phyloP scores from a whole-genome alignment of 2,888 invertebrate genomes.

The Dicyrtomina minuta region DNA sequence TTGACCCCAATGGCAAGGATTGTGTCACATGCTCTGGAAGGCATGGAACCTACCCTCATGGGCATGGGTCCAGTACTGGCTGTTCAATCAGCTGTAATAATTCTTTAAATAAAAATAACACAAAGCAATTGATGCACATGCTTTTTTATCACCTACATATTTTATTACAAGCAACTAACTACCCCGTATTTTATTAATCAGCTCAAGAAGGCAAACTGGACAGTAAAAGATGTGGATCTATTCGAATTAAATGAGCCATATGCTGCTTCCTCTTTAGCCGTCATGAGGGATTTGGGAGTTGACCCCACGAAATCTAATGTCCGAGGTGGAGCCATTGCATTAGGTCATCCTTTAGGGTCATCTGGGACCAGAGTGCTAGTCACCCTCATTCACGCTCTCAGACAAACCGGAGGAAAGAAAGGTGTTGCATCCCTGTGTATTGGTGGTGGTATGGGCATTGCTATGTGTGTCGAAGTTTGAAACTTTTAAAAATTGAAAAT shows the following conservation, averaged over 20 bases:
- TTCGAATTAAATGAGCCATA: constrained; percentile 62
- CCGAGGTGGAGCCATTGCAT: constrained; percentile 60
- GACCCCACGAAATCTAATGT: constrained; percentile 58
- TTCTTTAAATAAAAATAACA: no score
- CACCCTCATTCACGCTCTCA: constrained; percentile 69
- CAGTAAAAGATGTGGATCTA: constrained; percentile 58
- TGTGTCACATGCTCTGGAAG: constrained; percentile 74
- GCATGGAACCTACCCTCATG: constrained; percentile 76
- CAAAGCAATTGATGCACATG: no score
- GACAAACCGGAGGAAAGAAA: constrained; percentile 65
- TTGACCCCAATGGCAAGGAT: constrained; percentile 71
- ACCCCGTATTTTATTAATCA: no score
- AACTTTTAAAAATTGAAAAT: neutral
- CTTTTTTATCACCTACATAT: no score
- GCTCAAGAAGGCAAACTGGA: constrained; percentile 59
- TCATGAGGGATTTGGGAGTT: constrained; percentile 58
- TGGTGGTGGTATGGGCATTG: constrained; percentile 87
- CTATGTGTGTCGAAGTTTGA: constrained; percentile 54
- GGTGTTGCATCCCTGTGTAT: constrained; percentile 80
- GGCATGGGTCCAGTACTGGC: constrained; percentile 78
- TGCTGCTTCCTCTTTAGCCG: constrained; percentile 60
- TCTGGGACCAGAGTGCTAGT: constrained; percentile 65
- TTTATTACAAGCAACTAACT: no score
- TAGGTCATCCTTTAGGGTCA: constrained; percentile 55
- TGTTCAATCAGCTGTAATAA: constrained; percentile 67